Percentiles rank a stretch among this genome's conserved stretches.
phyloP scores from a whole-genome alignment of 2,888 invertebrate genomes.

The Seira musarum region DNA sequence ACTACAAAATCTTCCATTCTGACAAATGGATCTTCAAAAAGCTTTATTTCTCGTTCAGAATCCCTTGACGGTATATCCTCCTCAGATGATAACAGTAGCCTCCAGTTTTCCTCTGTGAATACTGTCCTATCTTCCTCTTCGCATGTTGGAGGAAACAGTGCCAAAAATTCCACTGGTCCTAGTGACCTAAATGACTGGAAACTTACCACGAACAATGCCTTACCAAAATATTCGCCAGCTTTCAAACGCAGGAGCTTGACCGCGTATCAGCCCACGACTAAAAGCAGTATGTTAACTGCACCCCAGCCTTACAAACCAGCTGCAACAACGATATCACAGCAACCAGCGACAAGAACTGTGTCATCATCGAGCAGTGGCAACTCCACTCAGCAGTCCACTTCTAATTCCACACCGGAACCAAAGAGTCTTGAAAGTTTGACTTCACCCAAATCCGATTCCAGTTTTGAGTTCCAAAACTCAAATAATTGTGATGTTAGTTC shows the following conservation, averaged over 20 bases:
- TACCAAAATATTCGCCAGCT: slow-evolving; percentile 87
- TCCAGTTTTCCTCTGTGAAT: slow-evolving; percentile 30
- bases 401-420: slow-evolving; percentile 71
- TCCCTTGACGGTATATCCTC: slow-evolving; percentile 63
- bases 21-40: slow-evolving; percentile 31
- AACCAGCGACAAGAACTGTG: slow-evolving; percentile 70
- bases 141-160: slow-evolving; percentile 40
- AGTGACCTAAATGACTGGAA: slow-evolving; percentile 63
- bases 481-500: not conserved
- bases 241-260: slow-evolving; percentile 84
- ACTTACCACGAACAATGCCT: slow-evolving; percentile 68
- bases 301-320: slow-evolving; percentile 61
- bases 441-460: slow-evolving; percentile 77
- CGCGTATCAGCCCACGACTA: slow-evolving; percentile 74
- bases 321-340: slow-evolving; percentile 47
- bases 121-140: slow-evolving; percentile 35
- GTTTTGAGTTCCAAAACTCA: slow-evolving; percentile 73
- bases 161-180: slow-evolving; percentile 70
- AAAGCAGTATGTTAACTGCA: slow-evolving; percentile 23
- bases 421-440: slow-evolving; percentile 77
- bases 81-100: slow-evolving; percentile 43
- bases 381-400: slow-evolving; percentile 28
- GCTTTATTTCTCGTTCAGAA: slow-evolving; percentile 61
- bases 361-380: slow-evolving; percentile 42
- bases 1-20: slow-evolving; percentile 37